phyloP scores from a whole-genome alignment of 2,113 vertebrate genomes.

The Alexandromys fortis region DNA sequence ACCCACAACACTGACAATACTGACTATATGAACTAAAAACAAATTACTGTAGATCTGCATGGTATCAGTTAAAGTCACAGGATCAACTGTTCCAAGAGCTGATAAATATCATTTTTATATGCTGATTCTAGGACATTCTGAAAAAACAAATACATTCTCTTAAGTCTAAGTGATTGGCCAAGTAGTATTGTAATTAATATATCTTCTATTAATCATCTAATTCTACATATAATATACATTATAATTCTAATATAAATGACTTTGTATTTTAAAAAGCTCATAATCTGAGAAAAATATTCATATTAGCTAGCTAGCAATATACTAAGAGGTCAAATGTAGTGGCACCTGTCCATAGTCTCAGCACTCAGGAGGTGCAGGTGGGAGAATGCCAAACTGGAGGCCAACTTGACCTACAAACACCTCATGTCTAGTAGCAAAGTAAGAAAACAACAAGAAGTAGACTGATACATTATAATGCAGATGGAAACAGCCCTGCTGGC shows the following conservation, averaged over 20 bases:
- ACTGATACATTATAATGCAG: slow-evolving; percentile 1
- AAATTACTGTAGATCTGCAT: neutral
- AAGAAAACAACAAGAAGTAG: neutral
- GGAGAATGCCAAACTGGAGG: neutral
- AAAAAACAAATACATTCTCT: neutral
- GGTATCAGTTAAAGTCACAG: neutral
- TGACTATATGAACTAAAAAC: neutral
- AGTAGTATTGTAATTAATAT: too few species aligned
- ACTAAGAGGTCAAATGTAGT: neutral
- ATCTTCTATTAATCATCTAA: neutral
- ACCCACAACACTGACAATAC: neutral
- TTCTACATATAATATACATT: too few species aligned
- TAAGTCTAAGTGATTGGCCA: neutral
- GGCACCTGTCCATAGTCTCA: neutral
- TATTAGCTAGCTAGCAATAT: slow-evolving; percentile 21
- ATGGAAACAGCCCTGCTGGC: slow-evolving; percentile 6
- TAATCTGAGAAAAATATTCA: slow-evolving; percentile 48
- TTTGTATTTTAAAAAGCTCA: slow-evolving; percentile 24
- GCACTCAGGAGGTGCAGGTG: neutral
- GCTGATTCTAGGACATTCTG: neutral
- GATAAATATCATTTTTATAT: neutral
- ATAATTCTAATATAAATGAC: neutral
- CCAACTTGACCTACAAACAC: neutral
- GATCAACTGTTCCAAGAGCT: neutral
- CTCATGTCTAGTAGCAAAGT: neutral